Percentiles rank a stretch among this genome's conserved stretches.
These are phyloP conservation scores for Chondrilla cf. caribensis DNA, from an alignment of 37 sponge, comb jelly and placozoan species.

Conservation along the genomic window DNA sequence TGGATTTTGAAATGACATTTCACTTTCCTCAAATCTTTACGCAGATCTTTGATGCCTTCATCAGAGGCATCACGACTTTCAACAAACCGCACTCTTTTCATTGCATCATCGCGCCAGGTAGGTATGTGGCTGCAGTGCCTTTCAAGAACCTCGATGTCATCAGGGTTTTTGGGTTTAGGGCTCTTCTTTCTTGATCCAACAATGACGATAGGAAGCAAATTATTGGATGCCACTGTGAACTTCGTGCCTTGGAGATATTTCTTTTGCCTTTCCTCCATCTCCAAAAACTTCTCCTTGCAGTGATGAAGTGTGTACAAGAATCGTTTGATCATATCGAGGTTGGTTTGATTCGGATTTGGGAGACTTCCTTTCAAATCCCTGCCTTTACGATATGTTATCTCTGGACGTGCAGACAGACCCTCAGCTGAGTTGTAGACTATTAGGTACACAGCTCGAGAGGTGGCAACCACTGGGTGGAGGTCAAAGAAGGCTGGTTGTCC, in stretches of 20 bases:
- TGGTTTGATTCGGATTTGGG: background rate
- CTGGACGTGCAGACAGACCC: background rate
- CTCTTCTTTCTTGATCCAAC: background rate
- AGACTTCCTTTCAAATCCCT: background rate
- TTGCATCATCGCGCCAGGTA: too few species aligned
- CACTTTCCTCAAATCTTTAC: too few species aligned
- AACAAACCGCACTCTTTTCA: too few species aligned
- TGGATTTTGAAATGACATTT: too few species aligned
- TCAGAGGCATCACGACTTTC: too few species aligned
- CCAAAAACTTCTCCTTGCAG: background rate
- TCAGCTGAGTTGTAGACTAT: background rate
- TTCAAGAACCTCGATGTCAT: too few species aligned
- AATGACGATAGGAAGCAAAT: background rate
- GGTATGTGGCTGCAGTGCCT: too few species aligned
- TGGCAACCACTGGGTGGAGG: conserved; percentile 5
- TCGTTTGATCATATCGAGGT: background rate
- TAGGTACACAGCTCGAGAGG: conserved; percentile 5
- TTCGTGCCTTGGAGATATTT: too few species aligned
- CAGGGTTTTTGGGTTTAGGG: too few species aligned
- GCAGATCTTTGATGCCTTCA: too few species aligned
- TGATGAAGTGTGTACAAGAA: background rate
- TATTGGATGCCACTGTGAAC: background rate
- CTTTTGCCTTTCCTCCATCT: background rate
- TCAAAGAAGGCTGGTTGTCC: conserved; percentile 16
- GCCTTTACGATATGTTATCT: background rate